Evolutionary conservation across 2,113 vertebrate species (phyloP), one percentile per base, ranked within the genome.

Genomic region (Perca schrenkii): DNA sequence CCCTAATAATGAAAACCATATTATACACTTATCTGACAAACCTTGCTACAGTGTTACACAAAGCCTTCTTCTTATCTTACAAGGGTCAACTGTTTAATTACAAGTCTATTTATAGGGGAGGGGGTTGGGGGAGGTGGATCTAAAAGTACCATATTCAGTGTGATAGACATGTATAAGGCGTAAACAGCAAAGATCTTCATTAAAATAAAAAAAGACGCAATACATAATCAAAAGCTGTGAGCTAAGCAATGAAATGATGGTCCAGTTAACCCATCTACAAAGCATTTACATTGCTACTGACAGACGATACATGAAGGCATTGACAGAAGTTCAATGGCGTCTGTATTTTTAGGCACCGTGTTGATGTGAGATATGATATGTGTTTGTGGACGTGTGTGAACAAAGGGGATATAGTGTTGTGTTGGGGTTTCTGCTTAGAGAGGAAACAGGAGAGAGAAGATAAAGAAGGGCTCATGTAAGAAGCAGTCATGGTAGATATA

Each of bases 301-400:
- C 90, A 86, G 92, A 93, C 86, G 57, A 89, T 87, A 93, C 93
- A 95, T 86, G 82, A 95, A 95, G 93, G 94, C 93, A 94, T 94
- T 93, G 90, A 94, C 86, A 93, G 81, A 88, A 94, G 95, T 97
- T 97, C 96, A 97, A 96, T 96, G 93, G 93, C 90, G 92, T 95
- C 97, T 99, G 97, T 97, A 97, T 98, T 98, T 98, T 98, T 97
- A 99, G 98, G 97, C 98, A 99, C 98, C 98, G 97, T 98, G 96
- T 97, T 96, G 96, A 92, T 72, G 85, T 89, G 86, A 86, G 57
- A 86, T 85, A 90, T 86, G 89, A 88, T 88, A 88, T 92, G 90
- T 83, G 85, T 86, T 94, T 96, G 88, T 78, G 85, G 66, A 54
- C 8, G 95, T 96, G 96, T 95, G 96, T 96, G 96, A 96, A 96